Percentiles rank a stretch among this genome's conserved stretches.
phyloP scores from a whole-genome alignment of 2,113 vertebrate genomes.

The Chaetodon trifascialis region DNA sequence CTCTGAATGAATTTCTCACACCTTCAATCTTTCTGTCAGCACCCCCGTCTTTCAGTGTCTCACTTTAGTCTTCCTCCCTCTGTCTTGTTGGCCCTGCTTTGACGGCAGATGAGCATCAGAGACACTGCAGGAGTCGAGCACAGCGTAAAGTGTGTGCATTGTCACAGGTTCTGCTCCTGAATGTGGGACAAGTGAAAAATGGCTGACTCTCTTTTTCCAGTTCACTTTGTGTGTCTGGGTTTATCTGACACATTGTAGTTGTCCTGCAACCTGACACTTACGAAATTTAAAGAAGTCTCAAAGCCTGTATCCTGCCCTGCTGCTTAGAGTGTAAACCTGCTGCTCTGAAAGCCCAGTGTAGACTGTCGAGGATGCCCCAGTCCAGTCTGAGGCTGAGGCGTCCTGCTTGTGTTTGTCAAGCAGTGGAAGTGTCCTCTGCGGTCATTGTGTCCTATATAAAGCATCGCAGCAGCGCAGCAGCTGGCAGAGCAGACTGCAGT shows the following conservation, averaged over 20 bases:
- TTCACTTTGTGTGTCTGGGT: background rate
- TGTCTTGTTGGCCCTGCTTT: background rate
- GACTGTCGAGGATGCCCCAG: background rate
- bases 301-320: background rate
- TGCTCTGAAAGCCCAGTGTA: background rate
- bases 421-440: background rate
- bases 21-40: background rate
- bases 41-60: background rate
- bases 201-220: background rate
- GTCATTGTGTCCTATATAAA: slow-evolving; percentile 3
- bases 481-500: slow-evolving; percentile 40
- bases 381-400: background rate
- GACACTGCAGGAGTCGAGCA: background rate
- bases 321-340: background rate
- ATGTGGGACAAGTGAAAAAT: too few species aligned
- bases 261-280: background rate
- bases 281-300: too few species aligned
- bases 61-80: background rate
- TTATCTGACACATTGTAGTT: too few species aligned
- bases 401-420: too few species aligned
- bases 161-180: background rate
- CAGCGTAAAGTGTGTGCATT: background rate
- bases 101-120: background rate
- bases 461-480: slow-evolving; percentile 51
- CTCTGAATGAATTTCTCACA: background rate